Percentiles rank a stretch among this genome's conserved stretches.
These are phyloP conservation scores for Toxotes jaculatrix DNA, from an alignment of 2,113 vertebrate species.

Conservation along the genomic window DNA sequence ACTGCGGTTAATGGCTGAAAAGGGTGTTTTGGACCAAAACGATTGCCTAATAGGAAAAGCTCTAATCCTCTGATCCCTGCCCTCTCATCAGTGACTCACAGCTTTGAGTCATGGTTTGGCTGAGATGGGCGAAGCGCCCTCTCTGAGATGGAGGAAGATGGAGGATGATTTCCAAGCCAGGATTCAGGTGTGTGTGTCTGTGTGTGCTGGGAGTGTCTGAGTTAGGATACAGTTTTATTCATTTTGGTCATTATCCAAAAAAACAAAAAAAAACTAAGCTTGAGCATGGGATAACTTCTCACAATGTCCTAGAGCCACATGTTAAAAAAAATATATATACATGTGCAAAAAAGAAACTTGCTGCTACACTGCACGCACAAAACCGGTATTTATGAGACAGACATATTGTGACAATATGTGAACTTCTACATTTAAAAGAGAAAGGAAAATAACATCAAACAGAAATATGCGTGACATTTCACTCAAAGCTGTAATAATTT, in stretches of 20 bases:
- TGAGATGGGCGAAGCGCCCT: not conserved
- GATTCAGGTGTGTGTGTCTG: not conserved
- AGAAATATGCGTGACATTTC: not conserved
- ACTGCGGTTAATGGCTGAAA: not conserved
- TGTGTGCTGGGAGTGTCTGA: not conserved
- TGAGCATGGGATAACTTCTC: not conserved
- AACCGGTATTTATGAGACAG: not conserved
- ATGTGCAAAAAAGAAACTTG: not conserved
- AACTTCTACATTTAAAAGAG: not conserved
- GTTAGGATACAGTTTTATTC: not conserved
- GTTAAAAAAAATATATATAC: not conserved
- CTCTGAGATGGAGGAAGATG: not conserved
- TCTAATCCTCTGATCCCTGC: not conserved
- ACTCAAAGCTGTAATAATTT: not conserved
- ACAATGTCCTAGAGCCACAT: not conserved
- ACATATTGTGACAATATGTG: not conserved
- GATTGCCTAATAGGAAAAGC: not conserved
- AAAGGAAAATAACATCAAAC: not conserved
- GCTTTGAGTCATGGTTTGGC: slow-evolving; percentile 34
- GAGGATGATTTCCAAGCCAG: not conserved
- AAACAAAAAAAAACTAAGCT: not conserved
- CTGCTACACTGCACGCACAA: not conserved
- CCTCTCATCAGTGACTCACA: slow-evolving; percentile 17
- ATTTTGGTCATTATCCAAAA: not conserved
- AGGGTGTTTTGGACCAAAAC: not conserved